These are phyloP conservation scores for Apus apus DNA, from an alignment of 2,113 vertebrate genomes.

Conservation along the genomic window DNA sequence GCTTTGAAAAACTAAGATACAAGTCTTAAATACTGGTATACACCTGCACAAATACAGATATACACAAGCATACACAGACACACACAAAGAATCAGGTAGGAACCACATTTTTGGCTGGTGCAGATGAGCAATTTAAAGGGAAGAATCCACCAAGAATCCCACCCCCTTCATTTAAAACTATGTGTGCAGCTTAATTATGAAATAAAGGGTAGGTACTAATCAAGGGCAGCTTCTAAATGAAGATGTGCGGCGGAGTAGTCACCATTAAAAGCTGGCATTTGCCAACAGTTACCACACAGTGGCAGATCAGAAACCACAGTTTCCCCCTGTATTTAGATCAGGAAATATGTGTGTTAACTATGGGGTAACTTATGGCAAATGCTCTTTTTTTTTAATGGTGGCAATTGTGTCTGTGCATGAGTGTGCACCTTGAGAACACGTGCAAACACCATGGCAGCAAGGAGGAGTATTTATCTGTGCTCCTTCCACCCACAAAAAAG, in stretches of 20 bases:
- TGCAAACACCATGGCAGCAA: background rate
- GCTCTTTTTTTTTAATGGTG: background rate
- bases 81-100: background rate
- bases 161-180: background rate
- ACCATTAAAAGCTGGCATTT: slow-evolving; percentile 40
- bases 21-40: background rate
- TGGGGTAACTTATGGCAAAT: slow-evolving; percentile 25
- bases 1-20: slow-evolving; percentile 44
- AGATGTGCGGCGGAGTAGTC: background rate
- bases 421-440: background rate
- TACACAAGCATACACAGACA: background rate
- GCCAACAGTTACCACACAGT: slow-evolving; percentile 20
- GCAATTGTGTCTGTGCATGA: background rate
- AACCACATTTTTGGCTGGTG: background rate
- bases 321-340: slow-evolving; percentile 24
- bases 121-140: background rate
- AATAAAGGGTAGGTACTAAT: slow-evolving; percentile 46
- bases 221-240: slow-evolving; percentile 42
- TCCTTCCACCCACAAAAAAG: background rate
- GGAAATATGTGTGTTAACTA: slow-evolving; percentile 28
- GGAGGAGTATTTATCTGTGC: background rate
- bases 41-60: slow-evolving; percentile 23
- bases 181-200: slow-evolving; percentile 24
- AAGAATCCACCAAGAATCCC: background rate
- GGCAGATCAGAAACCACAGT: slow-evolving; percentile 40